These are phyloP conservation scores for Thecocarcelia acutangulata DNA, from an alignment of 2,888 invertebrate species.

Conservation along the genomic window DNA sequence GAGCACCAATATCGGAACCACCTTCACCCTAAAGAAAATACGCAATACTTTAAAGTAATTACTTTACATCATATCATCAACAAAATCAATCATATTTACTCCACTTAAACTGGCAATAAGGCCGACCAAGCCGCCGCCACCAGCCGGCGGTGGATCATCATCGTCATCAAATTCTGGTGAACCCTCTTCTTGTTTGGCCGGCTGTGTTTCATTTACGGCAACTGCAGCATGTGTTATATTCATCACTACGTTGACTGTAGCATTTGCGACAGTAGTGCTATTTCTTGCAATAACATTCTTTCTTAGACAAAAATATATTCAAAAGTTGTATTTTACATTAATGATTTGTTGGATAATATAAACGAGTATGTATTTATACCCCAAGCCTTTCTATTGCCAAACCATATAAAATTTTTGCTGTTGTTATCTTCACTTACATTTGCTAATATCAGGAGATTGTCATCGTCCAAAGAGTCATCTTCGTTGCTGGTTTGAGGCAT, in stretches of 20 bases:
- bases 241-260: conserved; percentile 13
- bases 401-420: conserved; percentile 2
- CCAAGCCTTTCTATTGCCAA: conserved; percentile 49
- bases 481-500: conserved; percentile 50
- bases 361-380: conserved; percentile 41
- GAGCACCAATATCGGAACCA: conserved; percentile 80
- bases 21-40: conserved; percentile 77
- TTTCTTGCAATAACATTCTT: conserved; percentile 69
- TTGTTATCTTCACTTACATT: conserved; percentile 71
- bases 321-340: conserved; percentile 12
- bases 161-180: conserved; percentile 64
- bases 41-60: conserved; percentile 14
- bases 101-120: conserved; percentile 80
- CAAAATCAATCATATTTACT: conserved; percentile 73
- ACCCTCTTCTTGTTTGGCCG: conserved; percentile 71
- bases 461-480: conserved; percentile 65
- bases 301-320: conserved; percentile 48
- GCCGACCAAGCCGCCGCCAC: conserved; percentile 78
- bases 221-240: background rate
- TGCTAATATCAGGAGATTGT: conserved; percentile 64
- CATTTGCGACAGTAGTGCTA: conserved; percentile 31
- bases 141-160: conserved; percentile 49
- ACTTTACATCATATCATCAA: background rate
- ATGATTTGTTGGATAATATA: background rate
- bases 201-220: conserved; percentile 22